phyloP scores from a whole-genome alignment of 2,113 vertebrate genomes.

The Barbus barbus region DNA sequence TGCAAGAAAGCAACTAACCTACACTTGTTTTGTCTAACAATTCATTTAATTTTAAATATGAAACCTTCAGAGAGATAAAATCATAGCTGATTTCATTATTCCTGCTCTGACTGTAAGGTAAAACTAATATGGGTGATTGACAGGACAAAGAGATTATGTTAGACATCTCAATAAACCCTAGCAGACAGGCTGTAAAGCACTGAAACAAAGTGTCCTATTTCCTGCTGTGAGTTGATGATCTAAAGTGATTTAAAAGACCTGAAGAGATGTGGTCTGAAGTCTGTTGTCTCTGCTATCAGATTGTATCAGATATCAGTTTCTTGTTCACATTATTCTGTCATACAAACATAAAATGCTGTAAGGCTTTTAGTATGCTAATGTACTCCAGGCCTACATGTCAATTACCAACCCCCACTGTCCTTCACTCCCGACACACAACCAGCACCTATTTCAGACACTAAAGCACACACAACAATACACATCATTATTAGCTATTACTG shows the following conservation, averaged over 20 bases:
- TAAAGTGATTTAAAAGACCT: constrained; percentile 10
- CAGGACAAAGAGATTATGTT: not conserved
- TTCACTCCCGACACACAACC: constrained; percentile 50
- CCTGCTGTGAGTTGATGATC: not conserved
- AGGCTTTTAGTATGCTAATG: constrained; percentile 53
- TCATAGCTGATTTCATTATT: not conserved
- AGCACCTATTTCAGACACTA: constrained; percentile 69
- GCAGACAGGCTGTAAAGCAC: not conserved
- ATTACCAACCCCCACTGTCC: constrained; percentile 38
- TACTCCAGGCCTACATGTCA: constrained; percentile 33
- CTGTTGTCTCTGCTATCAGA: constrained; percentile 8
- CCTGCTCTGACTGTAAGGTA: not conserved
- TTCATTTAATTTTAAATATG: not conserved
- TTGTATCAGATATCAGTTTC: constrained; percentile 17
- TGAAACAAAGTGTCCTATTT: constrained; percentile 22
- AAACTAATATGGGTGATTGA: constrained; percentile 17
- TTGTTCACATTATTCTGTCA: constrained; percentile 37
- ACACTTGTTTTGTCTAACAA: not conserved
- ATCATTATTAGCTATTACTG: too few species aligned
- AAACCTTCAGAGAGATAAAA: not conserved
- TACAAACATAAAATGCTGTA: constrained; percentile 11
- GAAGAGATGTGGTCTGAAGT: not conserved
- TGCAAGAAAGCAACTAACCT: not conserved
- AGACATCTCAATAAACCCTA: not conserved
- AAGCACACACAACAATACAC: too few species aligned